Evolutionary conservation across 1,140 invertebrate genomes (phyloP).

Genomic region (Reticulitermes speratus): DNA sequence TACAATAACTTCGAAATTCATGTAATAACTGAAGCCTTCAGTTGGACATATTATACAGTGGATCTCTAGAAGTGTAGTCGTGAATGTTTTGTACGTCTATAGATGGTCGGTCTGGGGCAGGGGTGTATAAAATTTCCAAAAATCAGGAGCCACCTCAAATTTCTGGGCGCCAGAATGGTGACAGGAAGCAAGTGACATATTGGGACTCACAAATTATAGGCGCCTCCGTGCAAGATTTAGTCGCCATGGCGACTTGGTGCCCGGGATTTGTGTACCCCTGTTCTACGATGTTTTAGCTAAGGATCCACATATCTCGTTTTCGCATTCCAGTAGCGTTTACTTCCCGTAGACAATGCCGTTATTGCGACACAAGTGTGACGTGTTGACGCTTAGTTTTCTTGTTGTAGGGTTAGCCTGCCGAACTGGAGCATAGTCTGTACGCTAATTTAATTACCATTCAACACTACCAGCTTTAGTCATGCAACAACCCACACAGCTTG

Average conservation of each 20-base stretch:
- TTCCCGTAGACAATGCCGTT: background rate
- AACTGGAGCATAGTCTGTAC: background rate
- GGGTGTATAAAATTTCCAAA: no score
- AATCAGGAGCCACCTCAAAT: no score
- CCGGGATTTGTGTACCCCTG: no score
- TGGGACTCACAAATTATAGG: no score
- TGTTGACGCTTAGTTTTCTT: background rate
- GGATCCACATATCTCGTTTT: background rate
- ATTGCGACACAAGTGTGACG: background rate
- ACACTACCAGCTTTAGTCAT: background rate
- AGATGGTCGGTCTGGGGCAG: no score
- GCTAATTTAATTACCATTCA: constrained; percentile 14
- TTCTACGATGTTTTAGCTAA: background rate
- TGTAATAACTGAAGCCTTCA: background rate
- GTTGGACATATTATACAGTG: background rate
- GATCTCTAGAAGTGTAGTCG: background rate
- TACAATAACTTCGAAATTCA: no score
- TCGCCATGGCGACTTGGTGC: no score
- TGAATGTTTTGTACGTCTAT: no score
- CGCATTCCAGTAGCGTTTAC: background rate
- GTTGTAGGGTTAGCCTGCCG: background rate
- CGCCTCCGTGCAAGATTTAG: no score
- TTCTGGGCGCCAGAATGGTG: no score
- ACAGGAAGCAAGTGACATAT: no score
- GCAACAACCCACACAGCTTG: background rate